Conservation (phyloP, 1,140 invertebrate genomes). For the Drosophila elegans region DNA sequence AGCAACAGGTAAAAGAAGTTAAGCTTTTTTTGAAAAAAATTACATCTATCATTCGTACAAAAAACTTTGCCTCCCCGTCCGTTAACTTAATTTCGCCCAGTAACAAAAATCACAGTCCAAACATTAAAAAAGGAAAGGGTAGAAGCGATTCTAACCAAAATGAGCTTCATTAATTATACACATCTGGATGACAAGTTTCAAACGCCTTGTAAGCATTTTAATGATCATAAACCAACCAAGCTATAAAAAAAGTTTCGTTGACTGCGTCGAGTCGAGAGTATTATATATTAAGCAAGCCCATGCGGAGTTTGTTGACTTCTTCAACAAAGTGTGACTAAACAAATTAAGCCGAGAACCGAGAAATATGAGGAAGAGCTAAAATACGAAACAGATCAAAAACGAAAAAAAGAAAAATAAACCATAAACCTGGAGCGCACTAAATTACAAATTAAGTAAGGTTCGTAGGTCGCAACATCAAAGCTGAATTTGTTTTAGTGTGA, state of each 20-base stretch:
- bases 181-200: slow-evolving; percentile 65
- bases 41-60: not conserved
- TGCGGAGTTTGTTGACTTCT: slow-evolving; percentile 80
- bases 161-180: slow-evolving; percentile 72
- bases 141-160: slow-evolving; percentile 36
- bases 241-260: slow-evolving; percentile 34
- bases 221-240: slow-evolving; percentile 64
- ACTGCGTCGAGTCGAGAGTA: slow-evolving; percentile 37
- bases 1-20: slow-evolving; percentile 12
- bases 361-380: slow-evolving; percentile 11
- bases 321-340: slow-evolving; percentile 82
- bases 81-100: slow-evolving; percentile 28
- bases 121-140: slow-evolving; percentile 14
- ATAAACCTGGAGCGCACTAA: slow-evolving; percentile 51
- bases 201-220: slow-evolving; percentile 62
- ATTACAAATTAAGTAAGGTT: slow-evolving; percentile 73
- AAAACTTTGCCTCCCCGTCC: slow-evolving; percentile 1
- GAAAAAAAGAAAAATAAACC: slow-evolving; percentile 26
- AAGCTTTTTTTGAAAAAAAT: not conserved
- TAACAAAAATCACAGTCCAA: slow-evolving; percentile 15
- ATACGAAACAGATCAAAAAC: slow-evolving; percentile 28
- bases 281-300: slow-evolving; percentile 66
- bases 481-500: slow-evolving; percentile 54
- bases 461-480: slow-evolving; percentile 47
- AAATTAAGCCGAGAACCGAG: slow-evolving; percentile 73